Evolutionary conservation across 1,140 invertebrate species (phyloP).

Genomic region (Procambarus virginalis): DNA sequence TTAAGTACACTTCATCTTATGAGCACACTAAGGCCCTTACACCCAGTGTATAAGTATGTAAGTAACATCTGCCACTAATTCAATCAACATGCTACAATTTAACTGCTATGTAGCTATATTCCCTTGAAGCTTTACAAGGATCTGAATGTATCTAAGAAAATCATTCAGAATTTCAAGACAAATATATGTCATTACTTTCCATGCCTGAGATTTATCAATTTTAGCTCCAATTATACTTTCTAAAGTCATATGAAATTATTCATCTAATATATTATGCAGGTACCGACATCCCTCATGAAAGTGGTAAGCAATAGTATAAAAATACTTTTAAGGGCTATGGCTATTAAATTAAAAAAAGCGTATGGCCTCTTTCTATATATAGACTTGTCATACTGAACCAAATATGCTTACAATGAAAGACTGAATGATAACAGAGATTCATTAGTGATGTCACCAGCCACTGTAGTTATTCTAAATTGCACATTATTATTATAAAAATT

Average conservation of each 20-base stretch:
- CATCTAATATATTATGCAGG: constrained; percentile 20
- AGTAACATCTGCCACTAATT: constrained; percentile 1
- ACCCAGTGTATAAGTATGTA: not conserved
- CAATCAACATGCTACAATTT: not conserved
- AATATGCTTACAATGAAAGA: not conserved
- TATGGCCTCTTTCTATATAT: constrained; percentile 17
- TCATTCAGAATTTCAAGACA: not conserved
- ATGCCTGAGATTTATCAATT: not conserved
- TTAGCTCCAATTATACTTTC: not conserved
- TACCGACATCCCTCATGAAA: constrained; percentile 14
- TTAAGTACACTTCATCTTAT: constrained; percentile 51
- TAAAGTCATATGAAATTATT: not conserved
- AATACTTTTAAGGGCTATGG: constrained; percentile 23
- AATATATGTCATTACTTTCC: not conserved
- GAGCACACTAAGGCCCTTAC: constrained; percentile 37
- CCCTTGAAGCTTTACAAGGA: not conserved
- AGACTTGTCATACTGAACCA: constrained; percentile 16
- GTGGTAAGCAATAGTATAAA: constrained; percentile 24
- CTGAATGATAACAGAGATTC: constrained; percentile 27
- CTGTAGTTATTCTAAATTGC: constrained; percentile 17
- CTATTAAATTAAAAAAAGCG: constrained; percentile 10
- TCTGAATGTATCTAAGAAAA: not conserved
- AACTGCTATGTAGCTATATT: not conserved
- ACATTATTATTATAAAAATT: not conserved
- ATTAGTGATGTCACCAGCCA: not conserved